A percentile compares a stretch with the other conserved stretches of the same genome.
Evolutionary conservation across 2,113 vertebrate species (phyloP).

Genomic region (Aplodontia rufa): DNA sequence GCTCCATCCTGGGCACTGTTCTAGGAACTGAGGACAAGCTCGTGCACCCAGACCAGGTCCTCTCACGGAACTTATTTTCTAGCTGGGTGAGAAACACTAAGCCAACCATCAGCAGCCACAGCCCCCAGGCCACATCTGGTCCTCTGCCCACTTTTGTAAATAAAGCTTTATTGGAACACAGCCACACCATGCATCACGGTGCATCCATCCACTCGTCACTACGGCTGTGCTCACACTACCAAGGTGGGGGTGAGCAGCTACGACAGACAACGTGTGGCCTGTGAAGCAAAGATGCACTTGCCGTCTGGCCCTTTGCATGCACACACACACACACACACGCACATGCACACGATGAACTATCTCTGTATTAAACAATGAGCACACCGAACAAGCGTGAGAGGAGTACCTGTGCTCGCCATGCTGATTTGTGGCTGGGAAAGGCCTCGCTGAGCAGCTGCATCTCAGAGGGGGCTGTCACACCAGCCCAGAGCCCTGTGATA

Average conservation of each 20-base stretch:
- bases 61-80: neutral
- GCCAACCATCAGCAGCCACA: neutral
- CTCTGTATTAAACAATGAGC: neutral
- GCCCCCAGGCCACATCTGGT: neutral
- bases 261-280: too few relatives aligned
- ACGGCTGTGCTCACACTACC: neutral
- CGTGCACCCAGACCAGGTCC: neutral
- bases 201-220: fast-evolving
- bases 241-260: neutral
- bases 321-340: too few relatives aligned
- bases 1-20: neutral
- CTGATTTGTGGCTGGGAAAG: neutral
- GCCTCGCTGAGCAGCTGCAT: neutral
- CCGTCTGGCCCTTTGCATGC: neutral
- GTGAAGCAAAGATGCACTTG: too few relatives aligned
- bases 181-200: fast-evolving
- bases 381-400: neutral
- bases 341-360: neutral
- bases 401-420: fast-evolving
- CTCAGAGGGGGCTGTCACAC: neutral
- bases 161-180: too few relatives aligned
- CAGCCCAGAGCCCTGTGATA: neutral
- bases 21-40: neutral
- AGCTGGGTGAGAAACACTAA: neutral
- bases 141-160: neutral